These are phyloP conservation scores for Seira ritae DNA, from an alignment of 2,888 invertebrate genomes.

Conservation along the genomic window DNA sequence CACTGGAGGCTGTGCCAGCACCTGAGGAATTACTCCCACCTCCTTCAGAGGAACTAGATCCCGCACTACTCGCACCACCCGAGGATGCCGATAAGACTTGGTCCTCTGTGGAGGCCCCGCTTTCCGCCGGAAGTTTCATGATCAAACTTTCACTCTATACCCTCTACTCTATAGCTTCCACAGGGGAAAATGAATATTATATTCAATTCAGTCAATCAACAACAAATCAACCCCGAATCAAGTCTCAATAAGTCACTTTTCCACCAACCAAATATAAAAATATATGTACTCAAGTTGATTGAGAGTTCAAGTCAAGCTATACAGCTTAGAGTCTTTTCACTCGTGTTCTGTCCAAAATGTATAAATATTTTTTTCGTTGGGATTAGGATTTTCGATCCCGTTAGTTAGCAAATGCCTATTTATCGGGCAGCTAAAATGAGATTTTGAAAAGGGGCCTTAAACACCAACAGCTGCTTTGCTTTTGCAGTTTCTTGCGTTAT, in stretches of 20 bases:
- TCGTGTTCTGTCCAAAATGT: no score
- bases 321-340: no score
- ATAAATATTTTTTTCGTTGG: no score
- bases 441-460: neutral
- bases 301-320: no score
- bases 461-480: conserved; percentile 1
- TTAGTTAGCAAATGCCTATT: conserved; percentile 2
- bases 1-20: conserved; percentile 10
- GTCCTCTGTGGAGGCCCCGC: conserved; percentile 8
- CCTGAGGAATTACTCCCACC: conserved; percentile 34
- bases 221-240: no score
- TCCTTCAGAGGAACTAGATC: neutral
- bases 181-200: no score
- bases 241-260: no score
- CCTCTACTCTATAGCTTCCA: no score
- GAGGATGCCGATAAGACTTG: neutral
- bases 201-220: no score
- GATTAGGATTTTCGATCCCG: neutral
- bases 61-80: conserved; percentile 20
- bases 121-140: conserved; percentile 52
- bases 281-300: no score
- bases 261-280: no score
- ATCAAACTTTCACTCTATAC: no score
- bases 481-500: conserved; percentile 7
- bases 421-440: neutral